These are phyloP conservation scores for Neosilurus hyrtlii DNA, from an alignment of 2,797 vertebrate species.

Conservation along the genomic window DNA sequence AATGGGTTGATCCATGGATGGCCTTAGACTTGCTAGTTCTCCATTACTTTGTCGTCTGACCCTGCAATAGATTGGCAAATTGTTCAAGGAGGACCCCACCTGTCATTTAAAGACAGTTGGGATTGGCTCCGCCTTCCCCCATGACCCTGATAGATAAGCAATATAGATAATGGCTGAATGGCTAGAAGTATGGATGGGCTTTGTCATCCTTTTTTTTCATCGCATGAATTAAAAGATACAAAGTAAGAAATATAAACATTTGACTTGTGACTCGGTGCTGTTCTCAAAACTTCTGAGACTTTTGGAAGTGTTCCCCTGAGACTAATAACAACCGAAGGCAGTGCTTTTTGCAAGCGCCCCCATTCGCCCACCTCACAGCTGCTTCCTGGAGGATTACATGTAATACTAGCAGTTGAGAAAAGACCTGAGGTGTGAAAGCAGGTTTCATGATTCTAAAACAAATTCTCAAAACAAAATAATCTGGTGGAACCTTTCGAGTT, in stretches of 20 bases:
- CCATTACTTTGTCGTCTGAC: too few relatives aligned
- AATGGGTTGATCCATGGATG: too few relatives aligned
- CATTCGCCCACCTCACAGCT: conserved; percentile 8
- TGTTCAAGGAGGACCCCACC: too few relatives aligned
- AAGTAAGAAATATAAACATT: neutral
- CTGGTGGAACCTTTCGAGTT: neutral
- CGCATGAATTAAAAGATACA: too few relatives aligned
- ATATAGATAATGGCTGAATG: too few relatives aligned
- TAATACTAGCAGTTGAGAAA: neutral
- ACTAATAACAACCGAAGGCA: neutral
- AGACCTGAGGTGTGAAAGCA: neutral
- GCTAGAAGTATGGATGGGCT: too few relatives aligned
- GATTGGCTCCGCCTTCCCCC: too few relatives aligned
- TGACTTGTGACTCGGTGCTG: neutral
- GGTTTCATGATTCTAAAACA: neutral
- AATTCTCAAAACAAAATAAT: neutral
- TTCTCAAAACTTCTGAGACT: neutral
- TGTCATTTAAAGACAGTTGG: too few relatives aligned
- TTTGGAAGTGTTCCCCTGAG: neutral
- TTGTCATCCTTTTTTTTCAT: too few relatives aligned
- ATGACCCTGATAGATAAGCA: too few relatives aligned
- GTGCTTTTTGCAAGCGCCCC: neutral
- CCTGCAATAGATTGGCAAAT: too few relatives aligned
- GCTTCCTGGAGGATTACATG: conserved; percentile 7
- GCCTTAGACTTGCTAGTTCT: too few relatives aligned